Evolutionary conservation across 2,797 vertebrate genomes (phyloP).

Genomic region (Trachops cirrhosus): DNA sequence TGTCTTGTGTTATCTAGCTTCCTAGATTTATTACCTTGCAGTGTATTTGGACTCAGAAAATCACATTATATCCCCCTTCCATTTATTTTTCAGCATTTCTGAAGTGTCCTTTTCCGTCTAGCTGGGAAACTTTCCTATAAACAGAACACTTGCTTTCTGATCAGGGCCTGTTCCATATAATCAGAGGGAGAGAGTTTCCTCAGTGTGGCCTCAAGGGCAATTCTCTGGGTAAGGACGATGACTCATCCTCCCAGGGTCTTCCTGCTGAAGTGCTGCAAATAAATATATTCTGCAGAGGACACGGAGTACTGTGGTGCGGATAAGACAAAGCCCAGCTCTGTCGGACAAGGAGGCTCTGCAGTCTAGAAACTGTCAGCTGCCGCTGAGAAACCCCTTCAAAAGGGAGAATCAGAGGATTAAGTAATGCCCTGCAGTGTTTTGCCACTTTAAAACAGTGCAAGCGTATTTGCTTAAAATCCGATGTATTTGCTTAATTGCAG

Average conservation of each 20-base stretch:
- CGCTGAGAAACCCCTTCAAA: slow-evolving; percentile 66
- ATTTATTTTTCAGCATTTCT: slow-evolving; percentile 63
- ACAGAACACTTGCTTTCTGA: slow-evolving; percentile 49
- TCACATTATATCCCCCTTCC: neutral
- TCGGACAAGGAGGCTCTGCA: slow-evolving; percentile 58
- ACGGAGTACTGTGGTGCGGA: slow-evolving; percentile 67
- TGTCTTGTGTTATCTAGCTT: neutral
- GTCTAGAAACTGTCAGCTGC: slow-evolving; percentile 74
- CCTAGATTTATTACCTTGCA: slow-evolving; percentile 15
- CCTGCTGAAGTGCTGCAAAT: slow-evolving; percentile 75
- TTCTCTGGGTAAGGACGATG: slow-evolving; percentile 70
- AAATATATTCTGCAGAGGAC: slow-evolving; percentile 74
- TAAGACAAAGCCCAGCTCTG: slow-evolving; percentile 70
- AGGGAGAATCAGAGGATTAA: slow-evolving; percentile 71
- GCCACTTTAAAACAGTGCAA: slow-evolving; percentile 73
- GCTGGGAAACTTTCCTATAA: slow-evolving; percentile 65
- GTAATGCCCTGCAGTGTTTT: slow-evolving; percentile 72
- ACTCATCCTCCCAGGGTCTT: slow-evolving; percentile 79
- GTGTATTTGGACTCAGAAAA: neutral
- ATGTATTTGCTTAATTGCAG: slow-evolving; percentile 72
- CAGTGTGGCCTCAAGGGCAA: slow-evolving; percentile 61
- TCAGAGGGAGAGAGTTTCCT: slow-evolving; percentile 66
- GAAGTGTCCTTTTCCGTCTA: slow-evolving; percentile 37
- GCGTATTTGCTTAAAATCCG: slow-evolving; percentile 74
- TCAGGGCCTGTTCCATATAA: slow-evolving; percentile 34